Evolutionary conservation across 2,113 vertebrate species (phyloP), one percentile per base, ranked within the genome.

Genomic region (Microcebus jonahi): DNA sequence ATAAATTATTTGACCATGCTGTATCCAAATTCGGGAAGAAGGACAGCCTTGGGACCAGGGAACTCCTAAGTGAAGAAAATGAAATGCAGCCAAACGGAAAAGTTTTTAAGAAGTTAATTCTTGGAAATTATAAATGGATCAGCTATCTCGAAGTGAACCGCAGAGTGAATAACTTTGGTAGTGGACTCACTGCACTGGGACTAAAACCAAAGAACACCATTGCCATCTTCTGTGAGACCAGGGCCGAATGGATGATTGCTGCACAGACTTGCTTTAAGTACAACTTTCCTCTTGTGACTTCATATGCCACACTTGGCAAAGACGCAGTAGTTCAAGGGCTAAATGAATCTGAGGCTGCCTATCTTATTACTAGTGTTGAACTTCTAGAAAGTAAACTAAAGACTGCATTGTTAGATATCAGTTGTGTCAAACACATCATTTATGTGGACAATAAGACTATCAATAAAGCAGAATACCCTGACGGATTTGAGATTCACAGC

Each of bases 81-180:
- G 99, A 99, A 98, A 98, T 99, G 97, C 99, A 99, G 50, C 99
- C 99, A 7, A 99, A 98, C 9, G 99, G 99, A 31, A 99, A 99
- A 98, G 98, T 99, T 63, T 99, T 99, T 98, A 99, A 99, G 99
- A 99, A 99, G 99, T 96, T 99, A 96, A 99, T 99, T 97, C 98
- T 99, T 73, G 99, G 99, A 25, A 98, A 99, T 76, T 99, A 99
- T 96, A 98, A 92, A 73, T 99, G 99, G 99, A 95, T 99, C 68
- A 99, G 98, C 75, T 99, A 99, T 93, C 98, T 99, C 71, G 99
- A 99, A 15, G 92, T 99, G 48, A 99, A 99, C 48, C 68, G 97
- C 45, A 91, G 98, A 34, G 98, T 99, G 21, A 98, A 96, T 97
- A 91, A 98, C 77, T 97, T 99, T 95, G 99, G 99, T 87, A 99